phyloP scores from a whole-genome alignment of 2,797 vertebrate genomes.

The Labroides dimidiatus region DNA sequence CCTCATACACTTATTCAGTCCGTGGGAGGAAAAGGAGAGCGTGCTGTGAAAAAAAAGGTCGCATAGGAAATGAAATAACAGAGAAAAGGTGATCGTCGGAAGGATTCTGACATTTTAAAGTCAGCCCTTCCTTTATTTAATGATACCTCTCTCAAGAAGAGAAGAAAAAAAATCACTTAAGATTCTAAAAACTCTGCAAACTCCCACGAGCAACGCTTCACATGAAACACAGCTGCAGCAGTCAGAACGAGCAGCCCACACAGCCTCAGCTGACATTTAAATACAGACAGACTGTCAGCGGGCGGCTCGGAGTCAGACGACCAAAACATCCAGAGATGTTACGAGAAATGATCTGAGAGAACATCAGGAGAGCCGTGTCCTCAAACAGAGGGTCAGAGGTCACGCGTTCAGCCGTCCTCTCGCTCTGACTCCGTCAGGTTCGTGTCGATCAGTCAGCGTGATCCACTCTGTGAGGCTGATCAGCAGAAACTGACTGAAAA shows the following conservation, averaged over 20 bases:
- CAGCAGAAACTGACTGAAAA: no score
- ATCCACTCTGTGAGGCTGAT: conserved; percentile 18
- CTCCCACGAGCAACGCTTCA: conserved; percentile 17
- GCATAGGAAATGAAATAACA: conserved; percentile 25
- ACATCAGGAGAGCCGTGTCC: neutral
- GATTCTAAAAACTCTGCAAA: conserved; percentile 8
- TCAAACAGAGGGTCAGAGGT: conserved; percentile 13
- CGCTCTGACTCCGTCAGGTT: conserved; percentile 1
- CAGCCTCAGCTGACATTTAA: conserved; percentile 50
- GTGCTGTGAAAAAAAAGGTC: conserved; percentile 20
- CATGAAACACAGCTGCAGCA: neutral
- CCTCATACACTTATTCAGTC: neutral
- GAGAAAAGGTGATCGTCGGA: conserved; percentile 12
- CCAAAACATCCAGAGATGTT: conserved; percentile 16
- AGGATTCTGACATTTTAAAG: conserved; percentile 50
- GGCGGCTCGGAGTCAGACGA: conserved; percentile 1
- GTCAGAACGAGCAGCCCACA: conserved; percentile 33
- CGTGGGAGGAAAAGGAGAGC: conserved; percentile 20
- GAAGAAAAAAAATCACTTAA: conserved; percentile 10
- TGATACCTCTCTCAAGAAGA: conserved; percentile 17
- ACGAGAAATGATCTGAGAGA: conserved; percentile 7
- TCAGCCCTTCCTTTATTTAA: conserved; percentile 23
- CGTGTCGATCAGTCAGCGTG: neutral
- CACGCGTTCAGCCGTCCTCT: conserved; percentile 14
- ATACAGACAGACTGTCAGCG: conserved; percentile 7